Evolutionary conservation across 2,888 invertebrate genomes (phyloP).

Genomic region (Girardia tigrina): DNA sequence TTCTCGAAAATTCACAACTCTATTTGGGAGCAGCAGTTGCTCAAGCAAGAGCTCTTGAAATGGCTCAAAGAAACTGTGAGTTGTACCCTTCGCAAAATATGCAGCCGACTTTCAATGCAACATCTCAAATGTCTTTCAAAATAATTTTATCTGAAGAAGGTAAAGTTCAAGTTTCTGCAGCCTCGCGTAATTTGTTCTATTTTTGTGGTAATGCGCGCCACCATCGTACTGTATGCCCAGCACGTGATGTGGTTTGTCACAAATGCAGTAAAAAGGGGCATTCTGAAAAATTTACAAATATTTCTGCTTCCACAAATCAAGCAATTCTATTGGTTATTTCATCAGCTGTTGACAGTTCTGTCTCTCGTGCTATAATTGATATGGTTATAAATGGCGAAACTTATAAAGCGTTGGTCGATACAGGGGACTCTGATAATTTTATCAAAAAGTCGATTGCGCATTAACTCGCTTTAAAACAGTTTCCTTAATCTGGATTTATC

Average conservation of each 20-base stretch:
- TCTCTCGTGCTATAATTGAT: not conserved
- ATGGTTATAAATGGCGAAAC: conserved; percentile 24
- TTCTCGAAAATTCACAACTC: conserved; percentile 27
- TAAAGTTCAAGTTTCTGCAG: conserved; percentile 29
- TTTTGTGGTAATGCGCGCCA: conserved; percentile 33
- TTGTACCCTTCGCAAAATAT: not conserved
- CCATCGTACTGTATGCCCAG: conserved; percentile 29
- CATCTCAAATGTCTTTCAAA: too few relatives aligned
- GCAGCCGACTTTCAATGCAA: too few relatives aligned
- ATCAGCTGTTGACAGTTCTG: conserved; percentile 24
- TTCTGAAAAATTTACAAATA: too few relatives aligned
- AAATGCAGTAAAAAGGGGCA: conserved; percentile 26
- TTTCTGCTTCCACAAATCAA: too few relatives aligned
- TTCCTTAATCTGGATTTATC: too few relatives aligned
- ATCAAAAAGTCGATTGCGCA: too few relatives aligned
- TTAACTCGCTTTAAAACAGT: too few relatives aligned
- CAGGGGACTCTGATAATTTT: conserved; percentile 30
- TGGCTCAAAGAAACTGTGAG: conserved; percentile 26
- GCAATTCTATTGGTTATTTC: too few relatives aligned
- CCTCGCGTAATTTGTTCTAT: conserved; percentile 25
- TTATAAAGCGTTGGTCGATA: conserved; percentile 30
- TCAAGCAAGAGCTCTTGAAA: conserved; percentile 28
- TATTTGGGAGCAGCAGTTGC: conserved; percentile 14
- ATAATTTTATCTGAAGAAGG: too few relatives aligned
- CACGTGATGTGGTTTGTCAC: conserved; percentile 30